Conservation (phyloP, 2,797 vertebrate genomes). For the Basileuterus tristriatus region DNA sequence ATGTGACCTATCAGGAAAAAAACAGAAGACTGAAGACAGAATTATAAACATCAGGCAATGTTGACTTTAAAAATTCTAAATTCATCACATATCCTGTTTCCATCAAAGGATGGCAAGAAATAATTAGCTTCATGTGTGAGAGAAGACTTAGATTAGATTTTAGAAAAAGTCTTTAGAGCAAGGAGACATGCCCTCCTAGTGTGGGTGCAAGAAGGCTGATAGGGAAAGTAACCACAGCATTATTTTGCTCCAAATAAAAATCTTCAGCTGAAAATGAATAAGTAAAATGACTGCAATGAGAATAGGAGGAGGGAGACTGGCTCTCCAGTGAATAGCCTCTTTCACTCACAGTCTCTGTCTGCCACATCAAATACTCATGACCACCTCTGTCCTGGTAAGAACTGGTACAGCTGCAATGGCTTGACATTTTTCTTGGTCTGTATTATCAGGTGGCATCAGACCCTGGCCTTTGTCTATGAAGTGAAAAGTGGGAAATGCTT, state of each 20-base stretch:
- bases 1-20: constrained; percentile 45
- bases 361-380: background rate
- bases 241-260: background rate
- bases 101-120: constrained; percentile 7
- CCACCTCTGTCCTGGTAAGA: background rate
- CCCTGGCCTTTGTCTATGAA: background rate
- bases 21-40: constrained; percentile 26
- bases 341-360: background rate
- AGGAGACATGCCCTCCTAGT: background rate
- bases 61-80: constrained; percentile 41
- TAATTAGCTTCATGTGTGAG: constrained; percentile 39
- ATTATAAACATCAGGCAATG: constrained; percentile 34
- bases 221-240: background rate
- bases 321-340: background rate
- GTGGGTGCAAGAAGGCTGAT: background rate
- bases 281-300: background rate
- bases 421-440: background rate
- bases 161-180: background rate
- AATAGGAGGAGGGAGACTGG: background rate
- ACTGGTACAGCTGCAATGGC: background rate
- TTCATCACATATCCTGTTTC: constrained; percentile 19
- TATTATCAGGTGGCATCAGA: background rate
- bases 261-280: background rate
- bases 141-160: background rate
- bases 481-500: background rate